These are phyloP conservation scores for Camponotus fellah DNA, from an alignment of 2,888 invertebrate species.

Conservation along the genomic window DNA sequence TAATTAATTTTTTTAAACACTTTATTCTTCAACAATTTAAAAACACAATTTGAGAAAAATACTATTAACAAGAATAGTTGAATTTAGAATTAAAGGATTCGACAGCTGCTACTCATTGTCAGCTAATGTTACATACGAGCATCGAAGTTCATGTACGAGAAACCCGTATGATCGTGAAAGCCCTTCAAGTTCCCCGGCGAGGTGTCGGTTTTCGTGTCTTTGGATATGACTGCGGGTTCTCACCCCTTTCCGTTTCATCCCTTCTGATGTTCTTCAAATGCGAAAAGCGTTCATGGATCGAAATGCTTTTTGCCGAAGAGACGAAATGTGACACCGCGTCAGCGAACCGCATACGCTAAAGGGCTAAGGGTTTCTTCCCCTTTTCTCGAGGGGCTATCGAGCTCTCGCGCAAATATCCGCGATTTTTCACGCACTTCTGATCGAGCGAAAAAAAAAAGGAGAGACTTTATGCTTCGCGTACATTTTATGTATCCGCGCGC, in stretches of 20 bases:
- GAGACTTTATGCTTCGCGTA: slow-evolving; percentile 12
- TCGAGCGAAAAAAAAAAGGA: not conserved
- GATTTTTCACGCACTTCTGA: slow-evolving; percentile 7
- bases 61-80: not conserved
- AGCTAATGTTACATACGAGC: slow-evolving; percentile 29
- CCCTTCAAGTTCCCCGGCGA: slow-evolving; percentile 65
- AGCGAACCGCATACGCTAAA: slow-evolving; percentile 22
- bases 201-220: slow-evolving; percentile 69
- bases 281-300: slow-evolving; percentile 63
- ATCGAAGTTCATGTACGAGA: slow-evolving; percentile 16
- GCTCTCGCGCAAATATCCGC: not conserved
- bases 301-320: slow-evolving; percentile 70
- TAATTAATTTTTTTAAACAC: not conserved
- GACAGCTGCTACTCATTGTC: not conserved
- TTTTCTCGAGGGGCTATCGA: not conserved
- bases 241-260: not conserved
- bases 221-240: not conserved
- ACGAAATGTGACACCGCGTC: slow-evolving; percentile 70
- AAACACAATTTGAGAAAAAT: not conserved
- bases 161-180: slow-evolving; percentile 61
- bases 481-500: not conserved
- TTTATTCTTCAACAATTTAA: not conserved
- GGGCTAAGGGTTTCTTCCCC: not conserved
- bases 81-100: not conserved
- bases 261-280: slow-evolving; percentile 1